Conservation (phyloP, 2,797 vertebrate genomes). For the Erethizon dorsatum region DNA sequence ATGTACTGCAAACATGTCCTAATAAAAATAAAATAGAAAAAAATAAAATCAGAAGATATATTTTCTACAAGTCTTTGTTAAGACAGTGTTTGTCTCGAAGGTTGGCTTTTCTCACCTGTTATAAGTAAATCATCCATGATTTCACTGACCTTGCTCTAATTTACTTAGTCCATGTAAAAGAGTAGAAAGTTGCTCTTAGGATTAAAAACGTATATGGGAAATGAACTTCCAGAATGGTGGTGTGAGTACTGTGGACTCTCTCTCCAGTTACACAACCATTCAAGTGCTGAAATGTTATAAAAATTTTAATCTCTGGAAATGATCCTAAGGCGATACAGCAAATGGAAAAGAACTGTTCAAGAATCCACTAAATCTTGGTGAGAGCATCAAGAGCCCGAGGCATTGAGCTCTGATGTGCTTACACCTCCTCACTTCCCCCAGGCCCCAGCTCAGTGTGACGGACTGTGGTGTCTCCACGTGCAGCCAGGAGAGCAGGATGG, state of each 20-base stretch:
- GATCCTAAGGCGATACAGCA: not conserved
- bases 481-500: not conserved
- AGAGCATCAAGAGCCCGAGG: not conserved
- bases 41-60: not conserved
- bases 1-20: not conserved
- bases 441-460: not conserved
- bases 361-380: not conserved
- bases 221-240: not conserved
- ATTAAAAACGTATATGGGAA: not conserved
- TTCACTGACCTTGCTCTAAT: not conserved
- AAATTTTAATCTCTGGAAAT: not conserved
- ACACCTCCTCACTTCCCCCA: not conserved
- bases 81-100: slow-evolving; percentile 21
- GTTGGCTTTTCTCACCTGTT: slow-evolving; percentile 38
- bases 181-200: not conserved
- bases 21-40: not conserved
- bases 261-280: not conserved
- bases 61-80: slow-evolving; percentile 31
- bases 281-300: not conserved
- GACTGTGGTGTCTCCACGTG: not conserved
- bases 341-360: slow-evolving; percentile 34
- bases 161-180: slow-evolving; percentile 12
- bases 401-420: not conserved
- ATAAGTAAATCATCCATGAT: not conserved
- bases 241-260: not conserved